These are phyloP conservation scores for Xiphias gladius DNA, from an alignment of 2,113 vertebrate species.

Conservation along the genomic window DNA sequence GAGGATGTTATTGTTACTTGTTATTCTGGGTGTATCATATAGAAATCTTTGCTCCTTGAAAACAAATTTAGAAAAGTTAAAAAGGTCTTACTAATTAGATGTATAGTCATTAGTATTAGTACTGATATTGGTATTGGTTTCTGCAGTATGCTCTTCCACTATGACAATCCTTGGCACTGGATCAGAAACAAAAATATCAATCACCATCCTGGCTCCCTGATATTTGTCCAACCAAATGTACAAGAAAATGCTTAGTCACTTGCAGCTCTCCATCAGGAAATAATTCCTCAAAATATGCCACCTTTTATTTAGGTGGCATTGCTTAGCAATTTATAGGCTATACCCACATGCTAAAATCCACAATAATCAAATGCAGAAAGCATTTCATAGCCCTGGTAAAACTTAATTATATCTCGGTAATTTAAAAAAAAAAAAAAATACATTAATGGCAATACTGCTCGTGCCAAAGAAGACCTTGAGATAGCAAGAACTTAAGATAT, in stretches of 20 bases:
- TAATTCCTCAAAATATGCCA: background rate
- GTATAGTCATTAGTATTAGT: background rate
- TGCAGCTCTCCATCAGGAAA: background rate
- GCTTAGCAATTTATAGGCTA: background rate
- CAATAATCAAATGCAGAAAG: background rate
- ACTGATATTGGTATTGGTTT: background rate
- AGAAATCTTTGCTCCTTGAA: background rate
- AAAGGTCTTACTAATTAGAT: too few species aligned
- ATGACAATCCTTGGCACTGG: too few species aligned
- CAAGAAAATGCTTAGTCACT: background rate
- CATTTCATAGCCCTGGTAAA: background rate
- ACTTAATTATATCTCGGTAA: background rate
- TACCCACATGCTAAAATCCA: background rate
- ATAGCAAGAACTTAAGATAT: background rate
- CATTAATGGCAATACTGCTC: background rate
- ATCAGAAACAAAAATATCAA: too few species aligned
- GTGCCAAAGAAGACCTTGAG: background rate
- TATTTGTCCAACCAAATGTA: background rate
- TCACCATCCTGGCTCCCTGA: too few species aligned
- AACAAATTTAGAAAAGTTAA: too few species aligned
- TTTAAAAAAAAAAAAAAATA: background rate
- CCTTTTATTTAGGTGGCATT: background rate
- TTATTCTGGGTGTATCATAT: too few species aligned
- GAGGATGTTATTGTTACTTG: background rate
- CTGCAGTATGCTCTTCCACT: too few species aligned